Conservation (phyloP, 2,888 invertebrate genomes). For the Eupithecia dodoneata region DNA sequence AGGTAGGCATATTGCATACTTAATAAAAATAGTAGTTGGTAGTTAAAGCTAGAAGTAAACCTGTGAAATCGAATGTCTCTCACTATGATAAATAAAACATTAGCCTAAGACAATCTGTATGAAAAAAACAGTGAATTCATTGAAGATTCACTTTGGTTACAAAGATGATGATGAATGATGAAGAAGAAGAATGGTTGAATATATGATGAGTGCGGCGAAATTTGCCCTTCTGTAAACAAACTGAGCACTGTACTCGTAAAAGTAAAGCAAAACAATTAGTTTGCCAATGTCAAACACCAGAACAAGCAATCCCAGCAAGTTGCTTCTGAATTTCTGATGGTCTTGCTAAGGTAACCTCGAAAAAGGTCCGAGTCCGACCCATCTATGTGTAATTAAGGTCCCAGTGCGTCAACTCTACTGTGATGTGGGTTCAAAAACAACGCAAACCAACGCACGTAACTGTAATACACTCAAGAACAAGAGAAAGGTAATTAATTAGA, state of each 20-base stretch:
- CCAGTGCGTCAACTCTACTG: slow-evolving; percentile 69
- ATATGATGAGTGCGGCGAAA: background rate
- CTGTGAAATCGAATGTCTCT: background rate
- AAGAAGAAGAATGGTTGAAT: background rate
- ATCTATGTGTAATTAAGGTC: slow-evolving; percentile 69
- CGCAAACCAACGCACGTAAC: slow-evolving; percentile 49
- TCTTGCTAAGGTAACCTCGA: slow-evolving; percentile 56
- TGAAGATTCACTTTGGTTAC: background rate
- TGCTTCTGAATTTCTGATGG: slow-evolving; percentile 63
- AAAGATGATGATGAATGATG: background rate
- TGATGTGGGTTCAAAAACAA: slow-evolving; percentile 71
- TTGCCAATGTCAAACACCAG: slow-evolving; percentile 19
- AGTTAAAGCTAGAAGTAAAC: background rate
- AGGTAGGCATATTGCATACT: background rate
- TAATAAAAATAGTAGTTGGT: background rate
- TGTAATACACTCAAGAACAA: slow-evolving; percentile 40
- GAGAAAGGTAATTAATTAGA: slow-evolving; percentile 10
- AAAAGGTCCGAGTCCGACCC: slow-evolving; percentile 62
- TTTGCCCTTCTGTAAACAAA: background rate
- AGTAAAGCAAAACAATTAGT: slow-evolving; percentile 15
- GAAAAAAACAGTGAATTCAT: background rate
- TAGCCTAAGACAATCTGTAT: background rate
- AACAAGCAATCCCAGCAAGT: slow-evolving; percentile 37
- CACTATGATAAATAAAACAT: background rate
- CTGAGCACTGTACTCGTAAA: background rate